Base-by-base conservation (phyloP, 2,888 invertebrate species). In the Chloroclysta siterata region DNA sequence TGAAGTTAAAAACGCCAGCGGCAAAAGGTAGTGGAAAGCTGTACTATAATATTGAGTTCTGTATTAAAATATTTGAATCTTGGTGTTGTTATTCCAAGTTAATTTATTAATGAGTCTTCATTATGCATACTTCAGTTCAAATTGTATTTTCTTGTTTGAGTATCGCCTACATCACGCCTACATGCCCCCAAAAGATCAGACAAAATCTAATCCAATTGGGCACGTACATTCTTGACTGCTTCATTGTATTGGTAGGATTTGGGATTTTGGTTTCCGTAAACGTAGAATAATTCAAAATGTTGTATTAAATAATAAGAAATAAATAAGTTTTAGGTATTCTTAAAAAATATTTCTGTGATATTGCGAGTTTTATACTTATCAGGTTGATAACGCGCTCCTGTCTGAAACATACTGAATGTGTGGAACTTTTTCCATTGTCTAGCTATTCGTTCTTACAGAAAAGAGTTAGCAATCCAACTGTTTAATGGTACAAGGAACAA, bases 81-180 rank as follows among this genome's bases (percentile, higher is more conserved):
- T 29, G n/a, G 13, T 36, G 13, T 44, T 33, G 42, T 33, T 42
- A 15, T 17, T 42, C 33, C 14, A n/a, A 77, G 80, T 80, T 83
- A 79, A 79, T 80, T 79, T 75, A 66, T 73, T 80, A 78, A 80
- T 81, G 71, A 59, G 68, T 64, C 68, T 70, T 72, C 73, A 79
- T 80, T 79, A 78, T 78, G 79, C 72, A 71, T 80, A 63, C 77
- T 74, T 71, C 72, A 70, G 74, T 66, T n/a, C 65, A 72, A 75
- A 79, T 77, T 70, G 76, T 75, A 74, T 78, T 75, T 75, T 76
- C 70, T 72, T 69, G 65, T 75, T 72, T 72, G 72, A 70, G 69
- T 63, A 65, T 76, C 83, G 83, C 84, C 85, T 82, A 84, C 85
- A 73, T 74, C 54, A 74, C 80, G 73, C 85, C 85, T 77, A 85